Percentiles rank a stretch among this genome's conserved stretches.
phyloP scores from a whole-genome alignment of 2,113 vertebrate genomes.

The Chrysemys picta region DNA sequence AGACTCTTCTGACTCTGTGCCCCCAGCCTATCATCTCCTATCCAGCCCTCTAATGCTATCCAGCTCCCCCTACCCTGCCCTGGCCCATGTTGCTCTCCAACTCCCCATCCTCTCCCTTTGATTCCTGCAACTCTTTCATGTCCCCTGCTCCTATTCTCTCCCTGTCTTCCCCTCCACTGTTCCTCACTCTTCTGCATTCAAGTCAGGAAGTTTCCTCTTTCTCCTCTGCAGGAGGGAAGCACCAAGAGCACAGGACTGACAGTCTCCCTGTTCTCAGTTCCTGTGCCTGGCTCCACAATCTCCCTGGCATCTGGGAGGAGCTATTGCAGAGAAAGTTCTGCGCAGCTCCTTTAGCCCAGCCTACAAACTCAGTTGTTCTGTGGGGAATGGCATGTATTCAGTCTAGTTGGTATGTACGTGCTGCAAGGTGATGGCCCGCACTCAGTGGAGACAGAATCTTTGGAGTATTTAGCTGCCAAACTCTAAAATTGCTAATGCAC shows the following conservation, averaged over 20 bases:
- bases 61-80: not conserved
- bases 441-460: constrained; percentile 53
- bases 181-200: not conserved
- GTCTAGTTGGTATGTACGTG: not conserved
- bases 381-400: not conserved
- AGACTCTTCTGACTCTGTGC: not conserved
- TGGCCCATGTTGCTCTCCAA: not conserved
- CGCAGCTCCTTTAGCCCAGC: not conserved
- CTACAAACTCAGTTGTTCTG: not conserved
- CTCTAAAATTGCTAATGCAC: constrained; percentile 68
- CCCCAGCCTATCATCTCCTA: not conserved
- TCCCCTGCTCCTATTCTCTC: not conserved
- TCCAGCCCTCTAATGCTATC: not conserved
- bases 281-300: constrained; percentile 58
- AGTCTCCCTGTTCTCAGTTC: constrained; percentile 14
- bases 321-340: constrained; percentile 10
- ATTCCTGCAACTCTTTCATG: not conserved
- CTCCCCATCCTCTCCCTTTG: not conserved
- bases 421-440: not conserved
- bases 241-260: rapidly evolving
- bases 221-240: constrained; percentile 19
- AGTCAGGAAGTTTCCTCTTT: not conserved
- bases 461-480: constrained; percentile 59
- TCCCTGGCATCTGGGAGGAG: constrained; percentile 20
- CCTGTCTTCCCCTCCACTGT: constrained; percentile 26